Evolutionary conservation across 1,140 invertebrate genomes (phyloP).

Genomic region (Propsilocerus akamusi): DNA sequence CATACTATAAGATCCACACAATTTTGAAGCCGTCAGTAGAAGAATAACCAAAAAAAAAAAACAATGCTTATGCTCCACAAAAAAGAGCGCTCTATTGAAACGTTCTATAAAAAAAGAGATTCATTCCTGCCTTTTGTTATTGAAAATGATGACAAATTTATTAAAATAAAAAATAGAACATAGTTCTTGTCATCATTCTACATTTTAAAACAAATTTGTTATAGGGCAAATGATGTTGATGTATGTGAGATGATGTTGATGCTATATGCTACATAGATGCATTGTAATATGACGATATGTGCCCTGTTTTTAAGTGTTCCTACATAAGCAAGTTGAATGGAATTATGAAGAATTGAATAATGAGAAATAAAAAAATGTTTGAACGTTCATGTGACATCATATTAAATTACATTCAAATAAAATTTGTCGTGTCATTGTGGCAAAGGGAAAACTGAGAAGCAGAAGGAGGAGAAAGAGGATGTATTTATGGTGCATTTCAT

Average conservation of each 20-base stretch:
- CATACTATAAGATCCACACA: background rate
- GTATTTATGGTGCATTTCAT: background rate
- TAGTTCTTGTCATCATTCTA: no score
- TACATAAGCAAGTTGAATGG: background rate
- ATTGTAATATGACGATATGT: background rate
- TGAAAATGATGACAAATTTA: background rate
- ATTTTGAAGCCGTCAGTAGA: background rate
- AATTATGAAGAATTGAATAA: constrained; percentile 3
- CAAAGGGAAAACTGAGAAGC: background rate
- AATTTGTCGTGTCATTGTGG: background rate
- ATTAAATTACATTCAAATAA: background rate
- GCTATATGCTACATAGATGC: background rate
- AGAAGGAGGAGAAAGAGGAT: background rate
- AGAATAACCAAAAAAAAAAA: background rate
- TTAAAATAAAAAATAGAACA: background rate
- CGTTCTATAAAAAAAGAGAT: background rate
- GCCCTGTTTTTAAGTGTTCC: background rate
- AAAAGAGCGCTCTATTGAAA: background rate
- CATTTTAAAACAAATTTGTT: no score
- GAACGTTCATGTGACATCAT: background rate
- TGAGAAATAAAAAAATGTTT: constrained; percentile 1
- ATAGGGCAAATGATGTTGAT: no score
- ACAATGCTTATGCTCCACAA: background rate
- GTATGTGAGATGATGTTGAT: no score
- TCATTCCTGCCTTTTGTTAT: background rate